Base-by-base conservation (phyloP, 2,797 vertebrate genomes). In the Anniella stebbinsi region DNA sequence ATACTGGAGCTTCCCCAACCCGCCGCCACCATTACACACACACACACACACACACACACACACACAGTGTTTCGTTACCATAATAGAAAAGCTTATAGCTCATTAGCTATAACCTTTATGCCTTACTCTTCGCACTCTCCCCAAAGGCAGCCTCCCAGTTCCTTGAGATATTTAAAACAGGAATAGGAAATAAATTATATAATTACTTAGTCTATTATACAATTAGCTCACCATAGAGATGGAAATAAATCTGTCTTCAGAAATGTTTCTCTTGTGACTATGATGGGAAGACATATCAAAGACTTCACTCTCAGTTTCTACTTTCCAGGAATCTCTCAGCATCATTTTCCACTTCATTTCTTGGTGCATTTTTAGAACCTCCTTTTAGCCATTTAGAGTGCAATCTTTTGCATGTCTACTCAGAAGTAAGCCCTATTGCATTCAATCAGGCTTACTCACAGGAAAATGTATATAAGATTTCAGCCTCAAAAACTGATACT, bases 181-280 rank as follows among this genome's bases (percentile, higher is more conserved):
- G 84, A 89, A 89, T 91, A 86, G 87, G 88, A 82, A 89, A 82
- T 90, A 90, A 90, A 90, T 90, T 90, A 90, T 87, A 89, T 81
- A 86, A 89, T 86, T 89, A 89, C 86, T 87, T 76, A 54, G 86
- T 57, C 86, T 69, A 90, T 90, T 90, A 90, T 90, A 90, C 89
- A 90, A 90, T 90, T 90, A 90, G 86, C 80, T 87, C 86, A 90
- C 86, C 86, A 87, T 78, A 87, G 86, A 84, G 89, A 90, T 90
- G 80, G 89, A 90, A 90, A 90, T 90, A 83, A 90, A 87, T 87
- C 89, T 90, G 72, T 87, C 89, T 77, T 83, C 72, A 69, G n/a
- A 90, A 90, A 84, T 54, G 51, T 84, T 66, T 48, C 84, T 73
- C 77, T 82, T 36, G 23, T 10, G 51, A 89, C 48, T 7, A 38